These are phyloP conservation scores for Cynodonichthys magdalenae DNA, from an alignment of 2,797 vertebrate species.

Conservation along the genomic window DNA sequence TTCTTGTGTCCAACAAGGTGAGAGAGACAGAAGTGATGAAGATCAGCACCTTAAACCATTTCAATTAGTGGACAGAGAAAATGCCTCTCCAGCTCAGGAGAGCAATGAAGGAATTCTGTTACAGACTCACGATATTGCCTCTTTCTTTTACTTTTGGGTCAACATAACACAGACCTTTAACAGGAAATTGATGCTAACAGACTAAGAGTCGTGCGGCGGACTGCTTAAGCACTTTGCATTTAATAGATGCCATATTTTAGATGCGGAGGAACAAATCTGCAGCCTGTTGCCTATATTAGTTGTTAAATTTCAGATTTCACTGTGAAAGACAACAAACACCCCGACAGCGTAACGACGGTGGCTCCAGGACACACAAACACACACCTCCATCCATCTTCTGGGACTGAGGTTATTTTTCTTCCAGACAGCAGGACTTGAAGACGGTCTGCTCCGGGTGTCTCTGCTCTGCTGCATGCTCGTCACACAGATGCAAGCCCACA, in stretches of 20 bases:
- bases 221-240: neutral
- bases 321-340: slow-evolving; percentile 28
- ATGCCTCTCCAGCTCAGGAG: neutral
- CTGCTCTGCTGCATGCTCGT: slow-evolving; percentile 45
- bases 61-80: neutral
- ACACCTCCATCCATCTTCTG: slow-evolving; percentile 35
- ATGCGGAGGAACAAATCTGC: neutral
- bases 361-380: slow-evolving; percentile 19
- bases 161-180: neutral
- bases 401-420: slow-evolving; percentile 45
- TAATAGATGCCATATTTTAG: neutral
- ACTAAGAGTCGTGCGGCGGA: neutral
- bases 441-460: slow-evolving; percentile 26
- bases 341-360: slow-evolving; percentile 29
- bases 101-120: neutral
- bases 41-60: neutral
- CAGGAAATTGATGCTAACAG: slow-evolving; percentile 3
- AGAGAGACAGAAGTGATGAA: neutral
- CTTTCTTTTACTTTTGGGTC: neutral
- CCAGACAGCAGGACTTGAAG: slow-evolving; percentile 41
- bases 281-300: neutral
- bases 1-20: neutral
- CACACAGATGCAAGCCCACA: slow-evolving; percentile 43
- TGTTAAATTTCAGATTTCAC: slow-evolving; percentile 2
- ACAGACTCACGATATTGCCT: neutral